phyloP scores from a whole-genome alignment of 2,113 vertebrate species.

The Capricornis sumatraensis region DNA sequence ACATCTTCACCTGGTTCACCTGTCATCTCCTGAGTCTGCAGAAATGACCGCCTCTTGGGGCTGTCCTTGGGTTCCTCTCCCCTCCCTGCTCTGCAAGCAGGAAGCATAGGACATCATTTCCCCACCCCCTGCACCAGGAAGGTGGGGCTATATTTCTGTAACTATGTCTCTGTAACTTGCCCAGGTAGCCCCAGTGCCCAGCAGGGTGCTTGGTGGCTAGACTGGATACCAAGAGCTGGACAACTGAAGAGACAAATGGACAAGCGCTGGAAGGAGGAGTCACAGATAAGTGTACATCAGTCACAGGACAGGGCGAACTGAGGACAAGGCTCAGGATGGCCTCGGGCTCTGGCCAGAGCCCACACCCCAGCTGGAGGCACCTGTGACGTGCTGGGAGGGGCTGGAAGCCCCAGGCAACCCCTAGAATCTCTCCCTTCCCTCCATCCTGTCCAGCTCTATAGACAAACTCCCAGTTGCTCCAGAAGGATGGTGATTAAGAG shows the following conservation, averaged over 20 bases:
- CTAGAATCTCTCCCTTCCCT: not conserved
- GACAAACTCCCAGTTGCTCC: not conserved
- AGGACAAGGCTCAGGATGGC: not conserved
- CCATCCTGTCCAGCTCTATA: not conserved
- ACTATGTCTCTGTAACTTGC: not conserved
- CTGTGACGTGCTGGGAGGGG: not conserved
- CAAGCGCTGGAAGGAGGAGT: not conserved
- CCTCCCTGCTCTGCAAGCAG: not conserved
- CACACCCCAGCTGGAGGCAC: slow-evolving; percentile 14
- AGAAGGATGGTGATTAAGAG: not conserved
- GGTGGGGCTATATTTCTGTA: not conserved
- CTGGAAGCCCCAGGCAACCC: not conserved
- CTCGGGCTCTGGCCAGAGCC: not conserved
- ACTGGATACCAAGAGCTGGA: not conserved
- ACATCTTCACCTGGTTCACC: not conserved
- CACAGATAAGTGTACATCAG: not conserved
- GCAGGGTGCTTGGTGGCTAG: not conserved
- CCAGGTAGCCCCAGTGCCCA: not conserved
- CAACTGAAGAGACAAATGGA: not conserved
- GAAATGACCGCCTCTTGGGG: not conserved
- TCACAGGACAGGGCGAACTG: not conserved
- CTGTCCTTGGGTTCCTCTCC: not conserved
- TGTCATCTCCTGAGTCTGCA: not conserved
- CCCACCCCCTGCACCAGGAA: not conserved
- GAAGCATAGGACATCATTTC: not conserved